Evolutionary conservation across 1,140 invertebrate species (phyloP).

Genomic region (Drosophila equinoxialis): DNA sequence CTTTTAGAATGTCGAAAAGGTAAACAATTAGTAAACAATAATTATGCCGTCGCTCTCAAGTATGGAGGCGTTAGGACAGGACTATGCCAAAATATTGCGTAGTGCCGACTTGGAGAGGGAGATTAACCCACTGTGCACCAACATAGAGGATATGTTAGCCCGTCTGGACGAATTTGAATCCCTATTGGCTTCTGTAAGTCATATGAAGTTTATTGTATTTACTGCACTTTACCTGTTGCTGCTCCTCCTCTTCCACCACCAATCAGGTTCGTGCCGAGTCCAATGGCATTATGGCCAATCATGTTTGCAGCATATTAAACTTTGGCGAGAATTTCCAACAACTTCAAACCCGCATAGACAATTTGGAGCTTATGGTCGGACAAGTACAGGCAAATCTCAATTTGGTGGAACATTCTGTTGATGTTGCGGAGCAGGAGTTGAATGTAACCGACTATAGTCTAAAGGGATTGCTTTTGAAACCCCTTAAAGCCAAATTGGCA

Average conservation of each 20-base stretch:
- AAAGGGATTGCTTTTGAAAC: conserved; percentile 72
- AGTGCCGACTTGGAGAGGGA: conserved; percentile 68
- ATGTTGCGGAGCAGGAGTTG: conserved; percentile 74
- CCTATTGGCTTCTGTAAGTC: conserved; percentile 56
- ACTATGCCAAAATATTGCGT: conserved; percentile 70
- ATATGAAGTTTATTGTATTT: not conserved
- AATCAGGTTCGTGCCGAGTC: conserved; percentile 72
- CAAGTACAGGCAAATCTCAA: conserved; percentile 63
- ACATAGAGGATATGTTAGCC: conserved; percentile 78
- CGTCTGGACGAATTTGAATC: conserved; percentile 78
- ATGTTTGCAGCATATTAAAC: conserved; percentile 62
- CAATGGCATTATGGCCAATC: conserved; percentile 71
- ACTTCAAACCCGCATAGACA: conserved; percentile 62
- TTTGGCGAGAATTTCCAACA: conserved; percentile 61
- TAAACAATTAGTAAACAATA: conserved; percentile 30
- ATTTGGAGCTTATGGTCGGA: conserved; percentile 67
- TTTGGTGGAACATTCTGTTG: conserved; percentile 65
- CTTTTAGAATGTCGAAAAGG: conserved; percentile 5
- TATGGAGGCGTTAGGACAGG: conserved; percentile 30
- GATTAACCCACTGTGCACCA: conserved; percentile 75
- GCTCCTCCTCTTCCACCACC: not conserved
- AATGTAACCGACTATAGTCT: conserved; percentile 78
- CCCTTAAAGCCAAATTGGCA: conserved; percentile 57
- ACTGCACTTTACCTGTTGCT: not conserved
- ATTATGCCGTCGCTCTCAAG: conserved; percentile 31